Conservation (phyloP, 2,797 vertebrate species). For the Margarornis squamiger region DNA sequence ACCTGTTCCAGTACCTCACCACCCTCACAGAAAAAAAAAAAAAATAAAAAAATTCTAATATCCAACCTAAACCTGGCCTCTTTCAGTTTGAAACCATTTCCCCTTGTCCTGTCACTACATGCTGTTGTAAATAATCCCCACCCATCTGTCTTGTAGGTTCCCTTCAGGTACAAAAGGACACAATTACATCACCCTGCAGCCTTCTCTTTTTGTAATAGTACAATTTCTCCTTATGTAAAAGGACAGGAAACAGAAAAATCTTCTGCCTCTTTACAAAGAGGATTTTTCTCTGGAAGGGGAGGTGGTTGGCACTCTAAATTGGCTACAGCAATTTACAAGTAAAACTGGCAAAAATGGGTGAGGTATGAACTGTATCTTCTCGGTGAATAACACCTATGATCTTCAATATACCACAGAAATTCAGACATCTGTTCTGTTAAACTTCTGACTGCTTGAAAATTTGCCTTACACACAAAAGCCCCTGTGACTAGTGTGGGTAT, state of each 20-base stretch:
- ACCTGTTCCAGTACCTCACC: no score
- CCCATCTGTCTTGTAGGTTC: not conserved
- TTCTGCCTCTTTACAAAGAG: not conserved
- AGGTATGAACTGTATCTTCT: not conserved
- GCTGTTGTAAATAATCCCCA: not conserved
- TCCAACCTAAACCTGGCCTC: not conserved
- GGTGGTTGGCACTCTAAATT: not conserved
- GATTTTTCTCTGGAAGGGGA: not conserved
- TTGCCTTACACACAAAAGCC: not conserved
- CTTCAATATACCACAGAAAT: not conserved
- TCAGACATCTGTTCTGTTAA: constrained; percentile 27
- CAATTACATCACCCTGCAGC: not conserved
- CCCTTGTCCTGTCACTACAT: not conserved
- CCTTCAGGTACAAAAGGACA: not conserved
- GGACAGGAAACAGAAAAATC: not conserved
- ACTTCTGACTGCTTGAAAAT: constrained; percentile 23
- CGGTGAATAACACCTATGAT: not conserved
- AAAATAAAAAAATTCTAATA: not conserved
- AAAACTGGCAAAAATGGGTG: not conserved
- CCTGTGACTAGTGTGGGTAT: not conserved
- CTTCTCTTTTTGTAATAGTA: not conserved
- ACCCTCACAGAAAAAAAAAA: no score
- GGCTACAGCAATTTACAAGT: not conserved
- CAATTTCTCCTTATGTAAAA: not conserved
- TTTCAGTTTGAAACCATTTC: not conserved